Evolutionary conservation across 2,113 vertebrate species (phyloP).

Genomic region (Protobothrops flavoviridis): DNA sequence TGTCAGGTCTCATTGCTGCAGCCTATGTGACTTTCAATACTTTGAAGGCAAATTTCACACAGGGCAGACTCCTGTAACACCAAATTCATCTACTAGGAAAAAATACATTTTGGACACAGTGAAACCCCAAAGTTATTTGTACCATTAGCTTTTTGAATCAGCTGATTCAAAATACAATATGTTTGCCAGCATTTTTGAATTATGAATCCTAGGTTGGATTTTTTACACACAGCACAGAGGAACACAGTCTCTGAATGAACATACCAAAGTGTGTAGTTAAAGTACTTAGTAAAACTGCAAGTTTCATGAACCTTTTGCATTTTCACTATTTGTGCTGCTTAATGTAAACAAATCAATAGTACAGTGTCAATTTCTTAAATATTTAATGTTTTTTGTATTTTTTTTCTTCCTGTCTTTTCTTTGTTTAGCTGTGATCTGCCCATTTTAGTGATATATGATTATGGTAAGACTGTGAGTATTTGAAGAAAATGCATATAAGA

Average conservation of each 20-base stretch:
- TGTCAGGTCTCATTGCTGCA: neutral
- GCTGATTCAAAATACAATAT: too few relatives aligned
- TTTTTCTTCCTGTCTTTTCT: neutral
- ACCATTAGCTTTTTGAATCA: too few relatives aligned
- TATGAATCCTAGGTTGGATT: neutral
- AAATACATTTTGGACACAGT: neutral
- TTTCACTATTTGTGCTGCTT: neutral
- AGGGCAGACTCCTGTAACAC: neutral
- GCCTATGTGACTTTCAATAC: neutral
- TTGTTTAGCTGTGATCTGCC: neutral
- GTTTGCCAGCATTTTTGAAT: neutral
- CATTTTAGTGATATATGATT: neutral
- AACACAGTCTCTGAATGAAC: neutral
- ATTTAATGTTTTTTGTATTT: neutral
- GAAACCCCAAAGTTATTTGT: too few relatives aligned
- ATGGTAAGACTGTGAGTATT: conserved; percentile 38
- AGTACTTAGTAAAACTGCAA: neutral
- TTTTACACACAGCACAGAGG: neutral
- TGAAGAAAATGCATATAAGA: conserved; percentile 21
- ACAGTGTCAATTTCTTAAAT: neutral
- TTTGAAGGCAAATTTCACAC: neutral
- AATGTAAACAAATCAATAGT: neutral
- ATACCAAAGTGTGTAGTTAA: neutral
- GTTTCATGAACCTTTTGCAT: neutral
- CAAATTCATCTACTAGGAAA: neutral